phyloP scores from a whole-genome alignment of 2,888 invertebrate genomes.

The Adelognathus sp. region DNA sequence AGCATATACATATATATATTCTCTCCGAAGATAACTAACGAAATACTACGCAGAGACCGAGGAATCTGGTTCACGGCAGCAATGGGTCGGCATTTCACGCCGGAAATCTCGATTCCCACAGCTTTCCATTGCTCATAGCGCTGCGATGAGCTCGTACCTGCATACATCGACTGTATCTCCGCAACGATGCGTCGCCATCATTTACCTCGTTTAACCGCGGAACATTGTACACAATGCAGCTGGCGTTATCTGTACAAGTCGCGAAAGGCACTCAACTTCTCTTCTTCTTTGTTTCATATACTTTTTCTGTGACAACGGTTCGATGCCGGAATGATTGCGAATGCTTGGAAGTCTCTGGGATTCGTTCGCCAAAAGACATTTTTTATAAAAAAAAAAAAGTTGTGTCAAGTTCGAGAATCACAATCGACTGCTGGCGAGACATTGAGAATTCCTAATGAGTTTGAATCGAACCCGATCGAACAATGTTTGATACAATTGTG shows the following conservation, averaged over 20 bases:
- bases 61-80: conserved; percentile 68
- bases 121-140: conserved; percentile 65
- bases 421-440: too few relatives aligned
- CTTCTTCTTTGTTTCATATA: too few relatives aligned
- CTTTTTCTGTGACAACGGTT: too few relatives aligned
- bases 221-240: not conserved
- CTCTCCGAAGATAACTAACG: conserved; percentile 17
- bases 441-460: too few relatives aligned
- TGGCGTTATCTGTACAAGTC: not conserved
- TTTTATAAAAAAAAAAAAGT: too few relatives aligned
- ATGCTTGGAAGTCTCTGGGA: not conserved
- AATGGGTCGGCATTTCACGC: conserved; percentile 61
- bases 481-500: too few relatives aligned
- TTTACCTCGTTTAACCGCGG: not conserved
- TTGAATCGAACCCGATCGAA: too few relatives aligned
- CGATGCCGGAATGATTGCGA: not conserved
- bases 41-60: conserved; percentile 43
- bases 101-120: conserved; percentile 73
- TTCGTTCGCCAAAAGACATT: too few relatives aligned
- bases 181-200: not conserved
- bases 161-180: not conserved
- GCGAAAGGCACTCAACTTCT: not conserved
- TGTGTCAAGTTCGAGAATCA: too few relatives aligned
- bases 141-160: not conserved
- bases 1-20: conserved; percentile 3